phyloP scores from a whole-genome alignment of 1,140 invertebrate species.

The Aethina tumida region DNA sequence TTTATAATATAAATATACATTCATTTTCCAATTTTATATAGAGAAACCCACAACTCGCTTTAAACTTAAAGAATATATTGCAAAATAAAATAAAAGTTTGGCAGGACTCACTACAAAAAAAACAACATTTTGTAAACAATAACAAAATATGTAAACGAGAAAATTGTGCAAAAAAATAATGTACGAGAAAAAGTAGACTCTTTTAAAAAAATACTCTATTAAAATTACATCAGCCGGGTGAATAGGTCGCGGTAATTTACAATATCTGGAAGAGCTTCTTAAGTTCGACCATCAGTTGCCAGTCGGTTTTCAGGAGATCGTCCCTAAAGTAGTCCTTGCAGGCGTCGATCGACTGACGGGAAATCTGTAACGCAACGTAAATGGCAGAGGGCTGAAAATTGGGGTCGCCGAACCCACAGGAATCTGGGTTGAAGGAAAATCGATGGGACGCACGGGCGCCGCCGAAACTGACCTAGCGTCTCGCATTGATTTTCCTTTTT shows the following conservation, averaged over 20 bases:
- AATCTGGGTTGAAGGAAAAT: no score
- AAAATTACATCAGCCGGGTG: slow-evolving; percentile 11
- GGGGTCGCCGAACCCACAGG: no score
- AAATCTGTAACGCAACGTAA: slow-evolving; percentile 71
- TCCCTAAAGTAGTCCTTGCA: slow-evolving; percentile 99
- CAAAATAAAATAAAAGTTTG: no score
- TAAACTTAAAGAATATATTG: no score
- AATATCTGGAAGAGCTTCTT: slow-evolving; percentile 98
- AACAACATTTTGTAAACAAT: slow-evolving; percentile 1
- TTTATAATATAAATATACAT: no score
- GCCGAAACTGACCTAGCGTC: no score
- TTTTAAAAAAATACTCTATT: slow-evolving; percentile 20
- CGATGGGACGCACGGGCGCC: no score
- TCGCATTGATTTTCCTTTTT: no score
- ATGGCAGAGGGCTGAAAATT: background rate
- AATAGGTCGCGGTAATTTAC: slow-evolving; percentile 42
- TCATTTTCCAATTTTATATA: no score
- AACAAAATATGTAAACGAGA: background rate
- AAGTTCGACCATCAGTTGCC: slow-evolving; percentile 96
- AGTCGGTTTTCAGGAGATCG: slow-evolving; percentile 91
- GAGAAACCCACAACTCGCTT: no score
- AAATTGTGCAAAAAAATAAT: slow-evolving; percentile 7
- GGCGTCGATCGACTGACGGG: slow-evolving; percentile 93
- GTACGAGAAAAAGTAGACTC: slow-evolving; percentile 5
- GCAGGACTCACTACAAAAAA: no score